These are phyloP conservation scores for Eclectus roratus DNA, from an alignment of 2,113 vertebrate genomes.

Conservation along the genomic window DNA sequence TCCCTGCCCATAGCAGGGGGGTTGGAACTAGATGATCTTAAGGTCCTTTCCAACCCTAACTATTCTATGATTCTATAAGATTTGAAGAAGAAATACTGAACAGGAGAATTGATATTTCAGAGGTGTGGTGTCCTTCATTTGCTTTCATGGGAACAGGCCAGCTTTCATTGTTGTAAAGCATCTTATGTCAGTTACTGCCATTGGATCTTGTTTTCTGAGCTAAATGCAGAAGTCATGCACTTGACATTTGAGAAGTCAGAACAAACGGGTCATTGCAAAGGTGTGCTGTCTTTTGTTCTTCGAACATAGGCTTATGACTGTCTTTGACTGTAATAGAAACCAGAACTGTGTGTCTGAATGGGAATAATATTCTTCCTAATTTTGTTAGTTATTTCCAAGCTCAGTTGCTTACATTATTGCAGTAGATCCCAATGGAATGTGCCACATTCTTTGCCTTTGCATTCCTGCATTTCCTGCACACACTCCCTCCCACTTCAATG, in stretches of 20 bases:
- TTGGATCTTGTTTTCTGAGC: background rate
- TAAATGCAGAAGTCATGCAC: background rate
- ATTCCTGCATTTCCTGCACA: background rate
- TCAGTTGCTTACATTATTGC: background rate
- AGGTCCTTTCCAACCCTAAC: no score
- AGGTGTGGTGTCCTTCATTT: background rate
- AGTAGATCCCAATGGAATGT: background rate
- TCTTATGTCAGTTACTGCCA: background rate
- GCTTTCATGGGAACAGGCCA: background rate
- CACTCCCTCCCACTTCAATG: fast-evolving
- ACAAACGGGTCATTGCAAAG: background rate
- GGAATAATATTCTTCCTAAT: background rate
- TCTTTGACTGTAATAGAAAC: background rate
- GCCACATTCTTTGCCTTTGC: background rate
- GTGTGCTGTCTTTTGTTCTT: background rate
- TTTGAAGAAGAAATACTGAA: background rate
- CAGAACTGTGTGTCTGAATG: background rate
- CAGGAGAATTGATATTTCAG: background rate
- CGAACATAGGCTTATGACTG: background rate
- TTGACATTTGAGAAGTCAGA: background rate
- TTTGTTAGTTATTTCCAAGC: background rate
- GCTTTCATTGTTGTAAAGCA: background rate
- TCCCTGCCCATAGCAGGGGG: no score
- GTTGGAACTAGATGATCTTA: no score
- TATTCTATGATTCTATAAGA: background rate